A percentile compares a stretch with the other conserved stretches of the same genome.
Evolutionary conservation across 2,888 invertebrate genomes (phyloP).

Genomic region (Limnephilus lunatus): DNA sequence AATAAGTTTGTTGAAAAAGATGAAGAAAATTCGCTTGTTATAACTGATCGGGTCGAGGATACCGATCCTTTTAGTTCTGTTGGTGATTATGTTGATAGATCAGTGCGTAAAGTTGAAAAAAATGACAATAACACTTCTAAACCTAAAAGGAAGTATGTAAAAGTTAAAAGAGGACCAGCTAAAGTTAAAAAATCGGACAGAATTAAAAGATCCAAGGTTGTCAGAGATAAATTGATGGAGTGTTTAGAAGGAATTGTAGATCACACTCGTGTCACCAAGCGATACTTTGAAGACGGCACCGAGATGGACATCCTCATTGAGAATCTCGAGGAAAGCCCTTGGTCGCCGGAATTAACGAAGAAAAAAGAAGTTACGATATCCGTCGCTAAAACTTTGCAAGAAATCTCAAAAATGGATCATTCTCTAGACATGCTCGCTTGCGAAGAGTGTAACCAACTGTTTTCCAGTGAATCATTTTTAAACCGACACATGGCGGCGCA

Average conservation of each 20-base stretch:
- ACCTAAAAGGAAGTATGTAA: too few relatives aligned
- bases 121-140: too few relatives aligned
- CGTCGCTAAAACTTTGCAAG: background rate
- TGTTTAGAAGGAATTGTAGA: background rate
- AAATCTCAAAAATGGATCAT: background rate
- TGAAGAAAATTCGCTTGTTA: background rate
- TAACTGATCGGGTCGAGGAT: background rate
- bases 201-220: background rate
- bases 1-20: background rate
- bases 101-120: too few relatives aligned
- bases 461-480: constrained; percentile 18
- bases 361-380: background rate
- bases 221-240: background rate
- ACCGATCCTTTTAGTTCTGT: too few relatives aligned
- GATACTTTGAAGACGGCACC: background rate
- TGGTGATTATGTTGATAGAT: too few relatives aligned
- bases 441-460: constrained; percentile 23
- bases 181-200: background rate
- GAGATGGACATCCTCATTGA: background rate
- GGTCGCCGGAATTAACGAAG: background rate
- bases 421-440: constrained; percentile 30
- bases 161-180: too few relatives aligned
- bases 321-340: background rate
- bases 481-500: background rate
- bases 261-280: background rate